These are phyloP conservation scores for Macrobrachium nipponense DNA, from an alignment of 1,140 invertebrate genomes.

Conservation along the genomic window DNA sequence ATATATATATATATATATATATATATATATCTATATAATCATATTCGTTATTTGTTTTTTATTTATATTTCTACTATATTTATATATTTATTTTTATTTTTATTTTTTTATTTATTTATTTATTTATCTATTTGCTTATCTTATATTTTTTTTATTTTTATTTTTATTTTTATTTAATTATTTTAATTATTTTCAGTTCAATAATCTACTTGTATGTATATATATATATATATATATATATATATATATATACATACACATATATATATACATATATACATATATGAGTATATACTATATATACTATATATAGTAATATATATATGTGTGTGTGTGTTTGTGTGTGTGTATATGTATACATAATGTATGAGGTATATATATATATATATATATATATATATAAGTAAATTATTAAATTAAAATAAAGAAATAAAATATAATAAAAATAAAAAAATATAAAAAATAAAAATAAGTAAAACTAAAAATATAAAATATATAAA, in stretches of 20 bases:
- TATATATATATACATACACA: constrained; percentile 4
- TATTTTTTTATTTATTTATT: not conserved
- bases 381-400: constrained; percentile 1
- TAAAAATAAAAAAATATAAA: no score
- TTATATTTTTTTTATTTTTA: not conserved
- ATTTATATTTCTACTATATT: not conserved
- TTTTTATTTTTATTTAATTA: no score
- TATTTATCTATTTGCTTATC: no score
- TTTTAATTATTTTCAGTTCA: no score
- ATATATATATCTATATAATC: not conserved
- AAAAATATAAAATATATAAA: no score
- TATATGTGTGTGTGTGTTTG: not conserved
- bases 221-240: constrained; percentile 14
- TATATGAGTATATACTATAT: not conserved
- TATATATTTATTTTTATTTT: not conserved
- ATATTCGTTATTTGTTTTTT: not conserved
- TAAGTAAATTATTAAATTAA: no score
- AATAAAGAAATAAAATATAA: no score
- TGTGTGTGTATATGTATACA: not conserved
- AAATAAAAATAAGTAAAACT: no score
- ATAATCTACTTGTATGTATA: not conserved
- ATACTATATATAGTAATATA: no score
- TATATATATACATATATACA: not conserved
- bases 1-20: not conserved
- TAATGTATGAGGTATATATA: not conserved